These are phyloP conservation scores for Ginglymostoma cirratum DNA, from an alignment of 2,113 vertebrate species.

Conservation along the genomic window DNA sequence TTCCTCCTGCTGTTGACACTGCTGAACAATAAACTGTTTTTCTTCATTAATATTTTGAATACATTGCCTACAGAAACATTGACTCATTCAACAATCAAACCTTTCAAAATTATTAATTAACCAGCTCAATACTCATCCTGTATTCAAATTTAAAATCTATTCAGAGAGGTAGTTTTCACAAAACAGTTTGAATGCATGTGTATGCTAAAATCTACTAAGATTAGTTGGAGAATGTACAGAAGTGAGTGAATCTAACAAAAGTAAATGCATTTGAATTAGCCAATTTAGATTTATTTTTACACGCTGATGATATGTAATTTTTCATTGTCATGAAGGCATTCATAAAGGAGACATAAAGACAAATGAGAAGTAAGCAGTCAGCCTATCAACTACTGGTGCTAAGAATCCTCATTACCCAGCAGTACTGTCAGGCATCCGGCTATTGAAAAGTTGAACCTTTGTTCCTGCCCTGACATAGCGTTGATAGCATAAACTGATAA, in stretches of 20 bases:
- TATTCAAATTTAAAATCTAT: not conserved
- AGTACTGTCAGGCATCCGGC: constrained; percentile 26
- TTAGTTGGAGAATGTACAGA: not conserved
- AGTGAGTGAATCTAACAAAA: constrained; percentile 3
- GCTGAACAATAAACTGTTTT: constrained; percentile 11
- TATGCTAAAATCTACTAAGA: constrained; percentile 3
- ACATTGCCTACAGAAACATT: not conserved
- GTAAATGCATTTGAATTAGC: constrained; percentile 11
- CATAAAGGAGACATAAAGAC: constrained; percentile 2
- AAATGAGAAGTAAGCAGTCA: constrained; percentile 8
- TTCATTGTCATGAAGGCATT: constrained; percentile 28
- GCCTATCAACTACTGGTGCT: not conserved
- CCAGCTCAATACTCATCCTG: not conserved
- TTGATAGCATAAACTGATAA: constrained; percentile 43
- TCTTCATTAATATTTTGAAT: constrained; percentile 6
- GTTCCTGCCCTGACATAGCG: constrained; percentile 43
- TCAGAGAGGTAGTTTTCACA: constrained; percentile 16
- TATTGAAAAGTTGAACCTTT: constrained; percentile 33
- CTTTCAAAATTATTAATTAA: constrained; percentile 14
- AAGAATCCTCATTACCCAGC: constrained; percentile 31
- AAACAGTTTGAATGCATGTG: not conserved
- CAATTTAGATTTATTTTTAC: constrained; percentile 28
- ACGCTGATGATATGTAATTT: constrained; percentile 5
- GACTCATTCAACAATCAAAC: not conserved
- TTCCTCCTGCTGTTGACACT: not conserved